Evolutionary conservation across 2,888 invertebrate species (phyloP), one percentile per base, ranked within the genome.

Genomic region (Lepidochrysops patricia): DNA sequence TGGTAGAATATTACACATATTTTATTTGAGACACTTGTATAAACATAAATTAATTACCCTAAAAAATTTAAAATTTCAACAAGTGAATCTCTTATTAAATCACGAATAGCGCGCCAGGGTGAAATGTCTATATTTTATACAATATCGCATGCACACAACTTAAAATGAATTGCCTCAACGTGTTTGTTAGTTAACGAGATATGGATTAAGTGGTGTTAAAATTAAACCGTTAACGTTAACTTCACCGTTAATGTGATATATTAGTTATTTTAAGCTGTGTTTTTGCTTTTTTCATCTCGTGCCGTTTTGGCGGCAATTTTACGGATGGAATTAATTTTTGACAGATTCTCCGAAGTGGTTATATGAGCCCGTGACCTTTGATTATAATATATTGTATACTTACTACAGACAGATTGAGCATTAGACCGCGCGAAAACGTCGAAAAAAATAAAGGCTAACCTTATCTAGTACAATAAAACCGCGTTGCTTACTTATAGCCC

Each of bases 191-290:
- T 32, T 54, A 29, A 54, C 26, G 19, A 52, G 35, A 52, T 52
- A 35, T 12, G 52, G 52, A 52, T 59, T 52, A 59, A 58, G 34
- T 60, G 60, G 58, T 73, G 72, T 74, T 75, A 71, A 69, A 66
- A 69, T 67, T 43, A 43, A 43, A 43, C 43, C 43, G 43, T 43
- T 43, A 43, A 19, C 43, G 43, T 43, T 43, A 7, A 43, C 43
- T 19, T 43, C 13, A 29, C 54, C 54, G 54, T 54, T 54, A 54
- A 29, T 52, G 49, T 50, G 52, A 52, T 54, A 29, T 54, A 54
- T 54, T 54, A 54, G 54, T 54, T 54, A 32, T 54, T 54, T 43
- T 43, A 43, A 43, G 23, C 43, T 43, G 43, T 9, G 4, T 12
- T 43, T 43, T 43, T 19, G 43, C 19, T 7, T 12, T 43, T 43